Evolutionary conservation across 2,888 invertebrate species (phyloP), one percentile per base, ranked within the genome.

Genomic region (Tillus elongatus): DNA sequence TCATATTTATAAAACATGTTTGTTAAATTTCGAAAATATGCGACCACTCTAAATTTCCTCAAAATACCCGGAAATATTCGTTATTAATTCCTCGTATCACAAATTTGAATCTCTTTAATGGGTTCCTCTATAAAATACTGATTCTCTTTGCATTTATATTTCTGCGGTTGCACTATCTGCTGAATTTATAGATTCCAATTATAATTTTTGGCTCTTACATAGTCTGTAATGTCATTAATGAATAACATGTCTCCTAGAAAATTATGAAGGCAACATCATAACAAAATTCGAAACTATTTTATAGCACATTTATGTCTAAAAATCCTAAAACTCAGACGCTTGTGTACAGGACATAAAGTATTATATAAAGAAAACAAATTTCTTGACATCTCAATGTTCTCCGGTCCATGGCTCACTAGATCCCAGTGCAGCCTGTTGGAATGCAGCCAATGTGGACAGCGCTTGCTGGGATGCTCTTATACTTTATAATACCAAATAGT

Each of bases 381-480:
- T 37, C 33, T 34, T 15, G 37, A 37, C 40, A 41, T 41, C 35
- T 37, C 37, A 37, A 39, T 38, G 33, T 39, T 37, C 37, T 39
- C 30, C 41, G 44, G 47, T 46, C 42, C 47, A 45, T 33, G 45
- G 45, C 42, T 45, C 42, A 37, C 36, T 42, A 49, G 47, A 51
- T 50, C 42, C 36, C 44, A 50, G 45, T 50, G 56, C 54, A 56
- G 57, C 58, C 55, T 54, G 57, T 52, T 60, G 60, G 60, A 60
- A 50, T 58, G 52, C 50, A 51, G 60, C 60, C 60, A 60, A 58
- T 53, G 38, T 41, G 40, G 47, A 47, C 48, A 50, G 51, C 54
- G 53, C 52, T 52, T 49, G 48, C n/a, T n/a, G n/a, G n/a, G 39
- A 49, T 53, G 49, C 49, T 46, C 49, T 52, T 52, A 55, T 52